phyloP scores from a whole-genome alignment of 1,140 invertebrate genomes.

The Sycobia sp. region DNA sequence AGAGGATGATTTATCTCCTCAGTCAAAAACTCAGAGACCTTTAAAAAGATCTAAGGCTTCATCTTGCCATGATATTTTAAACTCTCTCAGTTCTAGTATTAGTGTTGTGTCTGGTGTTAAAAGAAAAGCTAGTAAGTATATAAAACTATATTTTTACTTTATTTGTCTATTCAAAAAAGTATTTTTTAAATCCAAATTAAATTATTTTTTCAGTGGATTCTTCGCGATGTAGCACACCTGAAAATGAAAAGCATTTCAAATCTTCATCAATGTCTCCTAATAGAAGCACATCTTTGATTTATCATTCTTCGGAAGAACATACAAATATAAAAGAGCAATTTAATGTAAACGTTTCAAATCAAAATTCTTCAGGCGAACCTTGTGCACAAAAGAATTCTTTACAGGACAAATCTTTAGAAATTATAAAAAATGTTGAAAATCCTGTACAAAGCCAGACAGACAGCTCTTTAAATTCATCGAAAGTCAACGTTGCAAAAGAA shows the following conservation, averaged over 20 bases:
- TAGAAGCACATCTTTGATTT: slow-evolving; percentile 1
- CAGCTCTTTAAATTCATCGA: no score
- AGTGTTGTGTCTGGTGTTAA: slow-evolving; percentile 52
- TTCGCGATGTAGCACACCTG: slow-evolving; percentile 51
- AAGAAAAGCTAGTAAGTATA: slow-evolving; percentile 56
- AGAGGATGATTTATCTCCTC: slow-evolving; percentile 50
- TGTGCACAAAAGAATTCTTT: background rate
- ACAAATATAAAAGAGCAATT: slow-evolving; percentile 33
- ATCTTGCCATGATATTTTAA: slow-evolving; percentile 58
- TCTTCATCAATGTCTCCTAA: slow-evolving; percentile 42
- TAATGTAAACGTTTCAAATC: slow-evolving; percentile 16
- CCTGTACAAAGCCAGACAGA: no score
- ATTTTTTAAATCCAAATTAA: background rate
- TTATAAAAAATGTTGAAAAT: no score
- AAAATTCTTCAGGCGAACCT: slow-evolving; percentile 29
- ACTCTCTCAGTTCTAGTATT: slow-evolving; percentile 56
- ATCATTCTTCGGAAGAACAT: background rate
- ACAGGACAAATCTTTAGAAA: slow-evolving; percentile 18
- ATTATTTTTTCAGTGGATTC: slow-evolving; percentile 44
- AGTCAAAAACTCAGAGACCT: slow-evolving; percentile 48
- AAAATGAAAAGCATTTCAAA: slow-evolving; percentile 58
- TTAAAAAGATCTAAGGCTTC: slow-evolving; percentile 54
- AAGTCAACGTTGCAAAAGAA: no score
- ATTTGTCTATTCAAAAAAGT: background rate
- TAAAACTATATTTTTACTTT: background rate